A percentile compares a stretch with the other conserved stretches of the same genome.
These are phyloP conservation scores for Suillia variegata DNA, from an alignment of 2,888 invertebrate genomes.

Conservation along the genomic window DNA sequence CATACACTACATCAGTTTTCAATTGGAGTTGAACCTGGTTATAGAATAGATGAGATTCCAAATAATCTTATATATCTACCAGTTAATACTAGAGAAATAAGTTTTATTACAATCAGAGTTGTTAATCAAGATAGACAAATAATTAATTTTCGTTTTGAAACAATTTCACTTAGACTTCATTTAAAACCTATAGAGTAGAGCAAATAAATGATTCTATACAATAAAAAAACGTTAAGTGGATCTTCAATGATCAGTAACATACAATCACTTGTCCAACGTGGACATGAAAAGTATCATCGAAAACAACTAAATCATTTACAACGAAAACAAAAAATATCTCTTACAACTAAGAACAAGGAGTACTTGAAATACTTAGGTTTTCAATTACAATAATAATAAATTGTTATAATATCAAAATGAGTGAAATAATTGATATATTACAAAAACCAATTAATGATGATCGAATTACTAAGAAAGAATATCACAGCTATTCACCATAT, in stretches of 20 bases:
- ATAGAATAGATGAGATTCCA: slow-evolving; percentile 50
- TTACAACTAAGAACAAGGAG: slow-evolving; percentile 19
- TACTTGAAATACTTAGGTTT: slow-evolving; percentile 25
- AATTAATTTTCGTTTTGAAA: slow-evolving; percentile 47
- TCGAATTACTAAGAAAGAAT: slow-evolving; percentile 35
- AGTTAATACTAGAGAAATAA: too few species aligned
- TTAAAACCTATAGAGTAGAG: slow-evolving; percentile 19
- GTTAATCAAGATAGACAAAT: slow-evolving; percentile 43
- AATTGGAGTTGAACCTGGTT: slow-evolving; percentile 45
- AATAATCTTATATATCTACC: slow-evolving; percentile 49
- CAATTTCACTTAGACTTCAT: slow-evolving; percentile 42
- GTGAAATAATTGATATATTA: slow-evolving; percentile 28
- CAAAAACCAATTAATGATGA: slow-evolving; percentile 30
- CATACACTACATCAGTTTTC: slow-evolving; percentile 53
- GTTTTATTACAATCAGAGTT: too few species aligned
- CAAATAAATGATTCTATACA: slow-evolving; percentile 27
- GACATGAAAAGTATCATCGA: not conserved
- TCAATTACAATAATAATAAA: slow-evolving; percentile 8
- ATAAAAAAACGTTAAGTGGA: slow-evolving; percentile 19
- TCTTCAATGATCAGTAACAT: not conserved
- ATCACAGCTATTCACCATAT: slow-evolving; percentile 42
- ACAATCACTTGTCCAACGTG: not conserved
- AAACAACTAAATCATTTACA: not conserved
- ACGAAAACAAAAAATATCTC: slow-evolving; percentile 8
- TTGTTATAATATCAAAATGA: too few species aligned